Evolutionary conservation across 1,140 invertebrate species (phyloP), one percentile per base, ranked within the genome.

Genomic region (Ganaspis sp.): DNA sequence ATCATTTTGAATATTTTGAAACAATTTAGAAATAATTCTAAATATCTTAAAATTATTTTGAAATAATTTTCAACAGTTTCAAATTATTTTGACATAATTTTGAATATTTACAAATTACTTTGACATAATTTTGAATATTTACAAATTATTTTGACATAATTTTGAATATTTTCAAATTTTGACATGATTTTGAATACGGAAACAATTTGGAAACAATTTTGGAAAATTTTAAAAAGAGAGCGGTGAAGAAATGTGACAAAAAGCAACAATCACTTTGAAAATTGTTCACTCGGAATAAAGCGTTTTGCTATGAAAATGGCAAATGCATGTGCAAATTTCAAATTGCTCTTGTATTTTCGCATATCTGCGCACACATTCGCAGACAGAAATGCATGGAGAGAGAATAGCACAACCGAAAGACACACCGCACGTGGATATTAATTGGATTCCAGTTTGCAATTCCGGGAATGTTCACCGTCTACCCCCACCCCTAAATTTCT

Each of bases 361-460:
- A 26, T 29, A 34, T 64, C 12, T 34, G n/a, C 26, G 26, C 15
- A 34, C 26, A 64, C 58, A 64, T 64, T 64, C 58, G 54, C 23
- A 37, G 15, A 54, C 19, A 72, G 37, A 42, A 73, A 58, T 21
- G 69, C 58, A 23, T 69, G 42, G 42, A n/a, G 42, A 26, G 26
- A 64, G 58, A 64, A 64, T 34, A 15, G 54, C 54, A 64, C 12
- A 15, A 12, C 21, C 81, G 74, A 85, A 86, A 86, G 81, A 81
- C 81, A 83, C 73, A 64, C 74, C 73, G 53, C 70, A 53, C 80
- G 75, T 58, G 71, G 49, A 80, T 77, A 82, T 87, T 87, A 85
- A 87, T 87, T 86, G 84, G 81, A 87, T 87, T 86, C 82, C 79
- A 70, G 76, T 72, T 81, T 74, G 83, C 82, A 84, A 86, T 86